Evolutionary conservation across 2,888 invertebrate species (phyloP), one percentile per base, ranked within the genome.

Genomic region (Drosophila kanekoi): DNA sequence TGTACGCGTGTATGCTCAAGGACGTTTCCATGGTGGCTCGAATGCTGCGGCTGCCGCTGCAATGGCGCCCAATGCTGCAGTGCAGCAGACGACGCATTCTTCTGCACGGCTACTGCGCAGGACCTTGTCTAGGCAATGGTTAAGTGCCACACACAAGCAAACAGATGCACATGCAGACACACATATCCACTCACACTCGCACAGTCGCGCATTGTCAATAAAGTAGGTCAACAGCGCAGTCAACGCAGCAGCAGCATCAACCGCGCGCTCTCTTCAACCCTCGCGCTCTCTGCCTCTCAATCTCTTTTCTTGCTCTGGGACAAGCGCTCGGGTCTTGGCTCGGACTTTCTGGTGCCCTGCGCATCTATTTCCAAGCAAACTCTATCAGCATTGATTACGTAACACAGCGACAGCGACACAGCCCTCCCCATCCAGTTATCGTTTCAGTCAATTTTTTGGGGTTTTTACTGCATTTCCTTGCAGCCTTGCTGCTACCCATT

Each of bases 211-310:
- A 83, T 82, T 79, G 82, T 73, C 74, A 71, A 58, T 52, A 56
- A 87, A 86, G 77, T 86, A 87, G 89, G 85, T 85, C 85, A 85
- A 81, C 87, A 79, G 81, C 68, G 66, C 63, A 70, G 63, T 58
- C 65, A 62, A 65, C 57, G 54, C 65, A 71, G 56, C 54, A 51
- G 51, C 37, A 23, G 35, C 44, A 51, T 33, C 33, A 40, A 16
- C 11, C 37, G n/a, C 54, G 13, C 49, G n/a, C 70, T 54, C 49
- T 43, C n/a, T 32, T 14, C 16, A 18, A 38, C 52, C 14, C 14
- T 38, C 16, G 13, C 40, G 44, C 28, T 48, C 16, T 41, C 38
- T 20, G 9, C 11, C 23, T 44, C 28, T 52, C 33, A 35, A 11
- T 35, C 23, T 38, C 48, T 35, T 56, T 57, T 38, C 33, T 33